Evolutionary conservation across 2,797 vertebrate species (phyloP).

Genomic region (Spinus olivaceus): DNA sequence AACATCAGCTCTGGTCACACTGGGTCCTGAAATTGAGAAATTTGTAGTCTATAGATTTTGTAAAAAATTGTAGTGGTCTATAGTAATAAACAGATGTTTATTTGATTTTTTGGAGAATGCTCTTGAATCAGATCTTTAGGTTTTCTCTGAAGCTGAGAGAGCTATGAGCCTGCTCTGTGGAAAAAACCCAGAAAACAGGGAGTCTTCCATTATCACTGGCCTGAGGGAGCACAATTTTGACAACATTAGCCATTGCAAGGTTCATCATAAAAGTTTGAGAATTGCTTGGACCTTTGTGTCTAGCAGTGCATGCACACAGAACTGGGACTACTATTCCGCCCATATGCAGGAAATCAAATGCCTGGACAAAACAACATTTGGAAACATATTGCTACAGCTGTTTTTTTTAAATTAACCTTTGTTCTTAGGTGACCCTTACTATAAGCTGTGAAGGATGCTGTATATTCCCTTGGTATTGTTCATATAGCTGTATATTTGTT

Average conservation of each 20-base stretch:
- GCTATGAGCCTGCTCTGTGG: background rate
- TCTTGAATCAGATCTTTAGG: background rate
- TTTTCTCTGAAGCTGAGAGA: background rate
- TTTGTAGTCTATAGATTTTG: background rate
- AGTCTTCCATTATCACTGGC: background rate
- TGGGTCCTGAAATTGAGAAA: background rate
- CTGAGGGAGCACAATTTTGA: conserved; percentile 2
- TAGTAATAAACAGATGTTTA: background rate
- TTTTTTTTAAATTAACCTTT: background rate
- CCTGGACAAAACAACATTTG: background rate
- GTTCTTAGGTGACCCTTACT: background rate
- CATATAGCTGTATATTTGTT: background rate
- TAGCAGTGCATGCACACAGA: background rate
- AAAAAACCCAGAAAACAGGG: background rate
- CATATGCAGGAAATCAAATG: background rate
- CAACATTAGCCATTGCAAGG: background rate
- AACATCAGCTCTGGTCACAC: background rate
- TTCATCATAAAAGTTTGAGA: background rate
- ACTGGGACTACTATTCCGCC: background rate
- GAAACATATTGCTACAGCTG: background rate
- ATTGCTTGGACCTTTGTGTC: background rate
- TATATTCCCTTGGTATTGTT: background rate
- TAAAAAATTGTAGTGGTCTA: background rate
- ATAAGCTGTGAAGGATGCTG: background rate
- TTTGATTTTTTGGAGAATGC: background rate